Conservation (phyloP, 1,140 invertebrate species). For the Euborellia annulipes region DNA sequence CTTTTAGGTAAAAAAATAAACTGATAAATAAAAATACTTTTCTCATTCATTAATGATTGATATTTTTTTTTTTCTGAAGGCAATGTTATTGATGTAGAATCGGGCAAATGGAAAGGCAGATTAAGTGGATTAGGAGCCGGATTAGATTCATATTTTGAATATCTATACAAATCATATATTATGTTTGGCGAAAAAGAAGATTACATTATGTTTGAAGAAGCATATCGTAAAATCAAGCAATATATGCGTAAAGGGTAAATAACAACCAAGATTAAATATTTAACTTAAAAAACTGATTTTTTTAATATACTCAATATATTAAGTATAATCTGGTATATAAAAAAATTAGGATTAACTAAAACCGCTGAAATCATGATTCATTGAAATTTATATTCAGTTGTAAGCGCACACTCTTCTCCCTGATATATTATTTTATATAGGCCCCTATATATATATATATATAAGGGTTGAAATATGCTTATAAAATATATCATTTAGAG, state of each 20-base stretch:
- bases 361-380: too few relatives aligned
- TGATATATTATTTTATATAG: too few relatives aligned
- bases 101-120: conserved; percentile 41
- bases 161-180: conserved; percentile 49
- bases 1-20: conserved; percentile 32
- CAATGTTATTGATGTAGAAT: conserved; percentile 45
- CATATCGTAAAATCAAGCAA: conserved; percentile 39
- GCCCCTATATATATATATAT: too few relatives aligned
- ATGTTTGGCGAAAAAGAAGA: conserved; percentile 45
- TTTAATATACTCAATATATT: too few relatives aligned
- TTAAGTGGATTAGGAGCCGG: conserved; percentile 50
- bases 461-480: too few relatives aligned
- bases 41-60: neutral
- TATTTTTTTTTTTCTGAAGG: conserved; percentile 28
- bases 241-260: conserved; percentile 43
- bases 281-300: neutral
- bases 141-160: conserved; percentile 54
- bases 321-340: too few relatives aligned
- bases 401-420: too few relatives aligned
- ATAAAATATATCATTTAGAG: too few relatives aligned
- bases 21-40: neutral
- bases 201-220: conserved; percentile 42
- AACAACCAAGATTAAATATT: too few relatives aligned
- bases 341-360: too few relatives aligned
- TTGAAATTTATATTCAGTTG: too few relatives aligned